These are phyloP conservation scores for Cremastinae sp. DNA, from an alignment of 2,888 invertebrate species.

Conservation along the genomic window DNA sequence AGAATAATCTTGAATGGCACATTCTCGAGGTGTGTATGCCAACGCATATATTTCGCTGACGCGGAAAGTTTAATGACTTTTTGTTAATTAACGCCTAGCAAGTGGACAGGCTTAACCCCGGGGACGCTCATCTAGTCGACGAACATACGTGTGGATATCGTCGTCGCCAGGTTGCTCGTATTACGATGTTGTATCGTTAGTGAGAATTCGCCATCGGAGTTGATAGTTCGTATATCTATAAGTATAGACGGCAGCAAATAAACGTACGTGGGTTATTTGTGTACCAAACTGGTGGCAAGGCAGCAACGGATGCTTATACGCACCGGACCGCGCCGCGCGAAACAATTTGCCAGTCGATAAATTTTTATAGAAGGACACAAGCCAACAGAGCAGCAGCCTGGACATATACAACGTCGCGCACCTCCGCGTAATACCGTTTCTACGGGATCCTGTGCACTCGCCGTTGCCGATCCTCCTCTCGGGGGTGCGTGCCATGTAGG, in stretches of 20 bases:
- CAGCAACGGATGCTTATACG: conserved; percentile 67
- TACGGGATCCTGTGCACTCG: conserved; percentile 33
- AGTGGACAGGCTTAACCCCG: conserved; percentile 73
- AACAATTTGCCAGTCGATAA: conserved; percentile 81
- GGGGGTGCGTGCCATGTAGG: conserved; percentile 19
- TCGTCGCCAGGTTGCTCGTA: conserved; percentile 37
- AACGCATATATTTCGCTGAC: conserved; percentile 67
- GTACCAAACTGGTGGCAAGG: conserved; percentile 51
- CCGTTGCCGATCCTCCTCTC: not conserved
- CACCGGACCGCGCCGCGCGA: conserved; percentile 75
- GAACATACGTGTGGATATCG: conserved; percentile 40
- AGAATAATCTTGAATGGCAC: conserved; percentile 67
- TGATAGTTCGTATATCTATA: conserved; percentile 44
- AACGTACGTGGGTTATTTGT: conserved; percentile 53
- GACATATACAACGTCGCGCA: conserved; percentile 23
- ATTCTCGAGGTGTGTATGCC: not conserved
- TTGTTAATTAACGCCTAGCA: conserved; percentile 78
- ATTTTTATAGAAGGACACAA: conserved; percentile 77
- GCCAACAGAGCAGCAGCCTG: conserved; percentile 47
- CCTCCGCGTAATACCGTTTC: conserved; percentile 48
- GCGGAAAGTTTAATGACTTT: conserved; percentile 80
- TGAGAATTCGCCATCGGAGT: conserved; percentile 52
- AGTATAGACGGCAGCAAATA: conserved; percentile 23
- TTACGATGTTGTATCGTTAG: conserved; percentile 34
- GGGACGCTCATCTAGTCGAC: conserved; percentile 70